Conservation (phyloP, 92 coral and sea anemone species). For the Bergia sp. region DNA sequence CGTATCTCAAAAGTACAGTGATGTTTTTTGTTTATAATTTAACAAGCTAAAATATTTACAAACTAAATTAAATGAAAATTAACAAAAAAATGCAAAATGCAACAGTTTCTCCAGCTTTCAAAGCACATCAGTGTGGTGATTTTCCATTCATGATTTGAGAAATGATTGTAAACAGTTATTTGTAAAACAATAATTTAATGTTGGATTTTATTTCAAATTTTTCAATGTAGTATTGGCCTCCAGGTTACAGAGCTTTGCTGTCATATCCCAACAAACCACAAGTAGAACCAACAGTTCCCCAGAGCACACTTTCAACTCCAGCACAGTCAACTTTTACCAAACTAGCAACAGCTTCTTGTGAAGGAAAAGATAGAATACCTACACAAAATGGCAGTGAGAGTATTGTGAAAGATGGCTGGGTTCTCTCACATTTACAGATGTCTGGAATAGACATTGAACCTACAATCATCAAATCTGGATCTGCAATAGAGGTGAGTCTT, state of each 20-base stretch:
- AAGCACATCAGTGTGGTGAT: no score
- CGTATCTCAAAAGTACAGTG: no score
- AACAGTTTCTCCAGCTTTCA: no score
- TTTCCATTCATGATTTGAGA: no score
- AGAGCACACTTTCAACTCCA: background rate
- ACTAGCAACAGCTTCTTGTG: conserved; percentile 1
- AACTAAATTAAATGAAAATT: no score
- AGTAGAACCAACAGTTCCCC: background rate
- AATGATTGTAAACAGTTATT: background rate
- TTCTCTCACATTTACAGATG: background rate
- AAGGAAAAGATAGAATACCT: background rate
- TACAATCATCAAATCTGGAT: background rate
- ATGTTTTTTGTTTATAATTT: no score
- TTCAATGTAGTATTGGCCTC: conserved; percentile 78
- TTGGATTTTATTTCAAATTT: background rate
- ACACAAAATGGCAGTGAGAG: background rate
- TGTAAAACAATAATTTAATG: no score
- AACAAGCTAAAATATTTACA: no score
- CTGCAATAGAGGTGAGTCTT: conserved; percentile 8
- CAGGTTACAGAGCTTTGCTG: conserved; percentile 52
- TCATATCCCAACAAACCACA: conserved; percentile 56
- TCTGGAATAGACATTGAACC: conserved; percentile 45
- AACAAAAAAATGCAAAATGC: no score
- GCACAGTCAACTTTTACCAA: background rate
- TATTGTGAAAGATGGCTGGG: conserved; percentile 15